Percentiles rank a stretch among this genome's conserved stretches.
Evolutionary conservation across 2,797 vertebrate species (phyloP).

Genomic region (Pantherophis vulpinus): DNA sequence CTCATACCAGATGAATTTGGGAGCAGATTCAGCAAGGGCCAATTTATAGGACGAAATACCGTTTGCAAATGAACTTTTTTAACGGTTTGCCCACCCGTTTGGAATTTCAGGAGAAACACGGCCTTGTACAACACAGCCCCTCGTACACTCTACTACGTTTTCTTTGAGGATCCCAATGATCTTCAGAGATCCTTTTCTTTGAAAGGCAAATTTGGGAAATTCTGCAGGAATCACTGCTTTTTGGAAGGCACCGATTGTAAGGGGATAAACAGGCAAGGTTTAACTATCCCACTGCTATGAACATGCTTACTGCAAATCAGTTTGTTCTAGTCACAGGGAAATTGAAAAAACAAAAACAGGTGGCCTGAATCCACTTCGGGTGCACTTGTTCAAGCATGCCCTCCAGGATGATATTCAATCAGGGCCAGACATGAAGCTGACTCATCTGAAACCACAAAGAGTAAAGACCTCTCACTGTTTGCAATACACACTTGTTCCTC

Average conservation of each 20-base stretch:
- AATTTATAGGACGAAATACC: not conserved
- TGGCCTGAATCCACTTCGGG: not conserved
- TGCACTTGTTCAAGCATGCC: not conserved
- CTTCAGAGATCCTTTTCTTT: too few relatives aligned
- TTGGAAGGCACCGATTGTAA: not conserved
- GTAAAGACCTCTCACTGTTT: not conserved
- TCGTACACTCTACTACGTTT: not conserved
- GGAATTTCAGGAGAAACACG: not conserved
- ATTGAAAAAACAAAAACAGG: not conserved
- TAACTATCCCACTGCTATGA: not conserved
- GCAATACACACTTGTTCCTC: not conserved
- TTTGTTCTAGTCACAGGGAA: not conserved
- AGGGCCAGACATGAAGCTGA: not conserved
- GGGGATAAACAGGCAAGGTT: not conserved
- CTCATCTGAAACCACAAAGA: too few relatives aligned
- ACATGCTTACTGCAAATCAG: not conserved
- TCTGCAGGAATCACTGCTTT: not conserved
- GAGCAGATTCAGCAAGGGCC: not conserved
- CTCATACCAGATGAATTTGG: not conserved
- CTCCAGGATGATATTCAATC: not conserved
- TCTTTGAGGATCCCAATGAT: not conserved
- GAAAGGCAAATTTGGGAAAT: not conserved
- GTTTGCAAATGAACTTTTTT: not conserved
- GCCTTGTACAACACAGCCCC: not conserved
- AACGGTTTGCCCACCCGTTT: not conserved